phyloP scores from a whole-genome alignment of 2,888 invertebrate genomes.

The Lasioglossum marginatum region DNA sequence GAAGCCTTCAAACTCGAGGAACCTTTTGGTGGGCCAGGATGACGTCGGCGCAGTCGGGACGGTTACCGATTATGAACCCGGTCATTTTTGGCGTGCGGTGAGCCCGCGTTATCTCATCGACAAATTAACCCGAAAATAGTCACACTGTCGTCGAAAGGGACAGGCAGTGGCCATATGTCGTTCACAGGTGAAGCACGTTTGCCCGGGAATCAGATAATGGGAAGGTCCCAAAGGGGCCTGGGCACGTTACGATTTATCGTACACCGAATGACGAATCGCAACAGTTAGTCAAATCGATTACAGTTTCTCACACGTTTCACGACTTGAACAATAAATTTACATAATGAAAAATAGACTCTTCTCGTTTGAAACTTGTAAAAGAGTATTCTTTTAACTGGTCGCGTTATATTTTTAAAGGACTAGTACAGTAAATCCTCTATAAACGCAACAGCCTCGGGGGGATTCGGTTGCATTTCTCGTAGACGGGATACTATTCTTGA shows the following conservation, averaged over 20 bases:
- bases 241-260: constrained; percentile 3
- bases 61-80: constrained; percentile 46
- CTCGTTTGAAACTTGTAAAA: not conserved
- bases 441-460: too few species aligned
- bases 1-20: not conserved
- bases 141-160: constrained; percentile 65
- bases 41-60: constrained; percentile 23
- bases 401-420: not conserved
- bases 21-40: not conserved
- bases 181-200: constrained; percentile 77
- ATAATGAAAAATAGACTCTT: not conserved
- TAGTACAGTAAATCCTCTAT: too few species aligned
- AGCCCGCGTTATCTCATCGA: constrained; percentile 58
- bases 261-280: not conserved
- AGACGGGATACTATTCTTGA: too few species aligned
- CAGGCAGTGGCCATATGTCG: constrained; percentile 74
- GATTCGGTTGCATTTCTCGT: too few species aligned
- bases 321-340: not conserved
- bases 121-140: constrained; percentile 71
- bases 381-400: not conserved
- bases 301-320: not conserved
- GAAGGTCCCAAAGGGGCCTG: constrained; percentile 45
- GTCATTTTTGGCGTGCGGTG: constrained; percentile 31
- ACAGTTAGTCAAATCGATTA: not conserved
- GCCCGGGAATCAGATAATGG: constrained; percentile 74